A percentile compares a stretch with the other conserved stretches of the same genome.
These are phyloP conservation scores for Rana temporaria DNA, from an alignment of 2,113 vertebrate species.

Conservation along the genomic window DNA sequence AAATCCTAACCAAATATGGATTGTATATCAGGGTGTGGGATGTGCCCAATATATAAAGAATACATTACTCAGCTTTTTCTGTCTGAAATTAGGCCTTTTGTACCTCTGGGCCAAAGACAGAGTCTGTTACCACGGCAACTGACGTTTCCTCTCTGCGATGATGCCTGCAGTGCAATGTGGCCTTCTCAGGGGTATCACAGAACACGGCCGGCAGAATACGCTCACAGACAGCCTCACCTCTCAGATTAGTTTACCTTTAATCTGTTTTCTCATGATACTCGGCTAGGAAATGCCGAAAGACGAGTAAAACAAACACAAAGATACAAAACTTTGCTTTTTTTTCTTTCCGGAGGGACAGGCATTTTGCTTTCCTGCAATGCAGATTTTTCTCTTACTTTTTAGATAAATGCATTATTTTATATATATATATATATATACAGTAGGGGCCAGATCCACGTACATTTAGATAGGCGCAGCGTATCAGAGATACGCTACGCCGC, in stretches of 20 bases:
- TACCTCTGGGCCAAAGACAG: conserved; percentile 38
- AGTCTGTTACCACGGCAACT: conserved; percentile 59
- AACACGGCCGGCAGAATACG: conserved; percentile 67
- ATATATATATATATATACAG: no score
- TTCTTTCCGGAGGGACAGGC: conserved; percentile 30
- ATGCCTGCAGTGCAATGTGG: conserved; percentile 42
- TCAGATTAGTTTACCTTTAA: conserved; percentile 73
- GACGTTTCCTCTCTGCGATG: conserved; percentile 61
- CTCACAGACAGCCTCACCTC: conserved; percentile 70
- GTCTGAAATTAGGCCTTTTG: conserved; percentile 57
- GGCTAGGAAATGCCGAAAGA: conserved; percentile 64
- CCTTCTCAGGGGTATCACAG: conserved; percentile 80
- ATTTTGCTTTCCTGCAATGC: not conserved
- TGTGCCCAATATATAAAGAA: not conserved
- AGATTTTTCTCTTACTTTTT: no score
- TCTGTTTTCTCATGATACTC: conserved; percentile 64
- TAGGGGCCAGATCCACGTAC: no score
- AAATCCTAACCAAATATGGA: not conserved
- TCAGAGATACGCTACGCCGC: no score
- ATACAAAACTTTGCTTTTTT: conserved; percentile 35
- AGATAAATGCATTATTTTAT: no score
- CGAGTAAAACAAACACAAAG: not conserved
- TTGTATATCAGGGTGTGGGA: not conserved
- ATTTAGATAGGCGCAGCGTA: no score
- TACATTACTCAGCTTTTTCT: not conserved